Evolutionary conservation across 2,888 invertebrate genomes (phyloP).

Genomic region (Sminthurinus aureus): DNA sequence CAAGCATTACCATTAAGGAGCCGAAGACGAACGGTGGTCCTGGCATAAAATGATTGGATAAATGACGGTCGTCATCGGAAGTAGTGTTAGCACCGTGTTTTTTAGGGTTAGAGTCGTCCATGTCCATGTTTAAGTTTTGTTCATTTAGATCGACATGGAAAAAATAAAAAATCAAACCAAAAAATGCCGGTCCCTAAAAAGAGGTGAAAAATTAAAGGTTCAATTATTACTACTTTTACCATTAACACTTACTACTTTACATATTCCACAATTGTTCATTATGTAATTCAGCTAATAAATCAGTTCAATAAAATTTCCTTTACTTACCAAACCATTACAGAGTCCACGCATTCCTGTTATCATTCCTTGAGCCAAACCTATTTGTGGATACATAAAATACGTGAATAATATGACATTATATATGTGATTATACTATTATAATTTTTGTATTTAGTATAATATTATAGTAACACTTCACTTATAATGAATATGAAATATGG

Average conservation of each 20-base stretch:
- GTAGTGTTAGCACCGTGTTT: constrained; percentile 39
- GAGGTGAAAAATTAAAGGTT: no score
- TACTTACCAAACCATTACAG: constrained; percentile 95
- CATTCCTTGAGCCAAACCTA: constrained; percentile 92
- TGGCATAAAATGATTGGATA: constrained; percentile 72
- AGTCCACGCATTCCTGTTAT: constrained; percentile 98
- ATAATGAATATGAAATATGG: neutral
- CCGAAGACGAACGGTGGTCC: constrained; percentile 99
- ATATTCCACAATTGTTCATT: no score
- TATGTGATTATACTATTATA: neutral
- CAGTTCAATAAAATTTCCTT: no score
- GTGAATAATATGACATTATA: constrained; percentile 1
- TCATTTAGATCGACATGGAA: constrained; percentile 98
- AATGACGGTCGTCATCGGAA: constrained; percentile 29
- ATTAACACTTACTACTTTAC: no score
- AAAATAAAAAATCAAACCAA: constrained; percentile 96
- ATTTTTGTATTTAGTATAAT: neutral
- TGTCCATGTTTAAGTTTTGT: constrained; percentile 83
- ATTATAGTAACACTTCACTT: neutral
- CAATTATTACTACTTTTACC: no score
- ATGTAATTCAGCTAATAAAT: no score
- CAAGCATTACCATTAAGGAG: constrained; percentile 93
- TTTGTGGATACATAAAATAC: neutral
- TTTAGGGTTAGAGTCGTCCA: constrained; percentile 18
- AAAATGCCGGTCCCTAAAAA: constrained; percentile 99